Percentiles rank a stretch among this genome's conserved stretches.
Conservation (phyloP, 1,140 invertebrate genomes). For the Ruditapes philippinarum region DNA sequence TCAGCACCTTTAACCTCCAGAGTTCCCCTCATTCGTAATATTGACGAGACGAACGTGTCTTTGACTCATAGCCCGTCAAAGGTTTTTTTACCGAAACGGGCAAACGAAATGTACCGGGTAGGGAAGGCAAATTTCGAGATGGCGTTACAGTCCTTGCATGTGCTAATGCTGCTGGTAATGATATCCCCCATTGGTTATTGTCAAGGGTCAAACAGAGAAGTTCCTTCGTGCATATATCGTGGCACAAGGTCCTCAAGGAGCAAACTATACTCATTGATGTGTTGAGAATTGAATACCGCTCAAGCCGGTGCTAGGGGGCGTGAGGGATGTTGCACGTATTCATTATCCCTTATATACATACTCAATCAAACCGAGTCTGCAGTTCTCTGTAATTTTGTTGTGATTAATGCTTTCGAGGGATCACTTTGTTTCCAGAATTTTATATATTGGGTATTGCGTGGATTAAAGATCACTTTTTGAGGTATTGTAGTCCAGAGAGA, state of each 20-base stretch:
- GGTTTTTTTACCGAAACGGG: slow-evolving; percentile 42
- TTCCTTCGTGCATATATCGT: slow-evolving; percentile 61
- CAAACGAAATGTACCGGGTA: slow-evolving; percentile 51
- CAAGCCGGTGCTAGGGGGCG: too few relatives aligned
- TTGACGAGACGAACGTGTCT: slow-evolving; percentile 23
- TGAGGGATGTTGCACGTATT: too few relatives aligned
- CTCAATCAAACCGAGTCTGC: too few relatives aligned
- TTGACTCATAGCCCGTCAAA: slow-evolving; percentile 56
- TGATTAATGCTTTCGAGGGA: too few relatives aligned
- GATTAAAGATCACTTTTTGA: slow-evolving; percentile 70
- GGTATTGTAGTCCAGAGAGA: slow-evolving; percentile 66
- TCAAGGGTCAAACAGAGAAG: too few relatives aligned
- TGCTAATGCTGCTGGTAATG: slow-evolving; percentile 61
- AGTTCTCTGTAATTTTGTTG: too few relatives aligned
- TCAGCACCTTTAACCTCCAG: background rate
- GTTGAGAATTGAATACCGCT: too few relatives aligned
- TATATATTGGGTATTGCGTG: slow-evolving; percentile 64
- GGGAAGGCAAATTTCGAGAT: slow-evolving; percentile 52
- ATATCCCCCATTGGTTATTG: slow-evolving; percentile 68
- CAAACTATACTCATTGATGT: background rate
- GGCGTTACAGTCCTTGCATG: too few relatives aligned
- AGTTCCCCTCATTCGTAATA: slow-evolving; percentile 44
- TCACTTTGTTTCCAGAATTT: too few relatives aligned
- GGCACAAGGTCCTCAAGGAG: slow-evolving; percentile 44
- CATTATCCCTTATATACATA: too few relatives aligned